These are phyloP conservation scores for Cettia cetti DNA, from an alignment of 2,113 vertebrate genomes.

Conservation along the genomic window DNA sequence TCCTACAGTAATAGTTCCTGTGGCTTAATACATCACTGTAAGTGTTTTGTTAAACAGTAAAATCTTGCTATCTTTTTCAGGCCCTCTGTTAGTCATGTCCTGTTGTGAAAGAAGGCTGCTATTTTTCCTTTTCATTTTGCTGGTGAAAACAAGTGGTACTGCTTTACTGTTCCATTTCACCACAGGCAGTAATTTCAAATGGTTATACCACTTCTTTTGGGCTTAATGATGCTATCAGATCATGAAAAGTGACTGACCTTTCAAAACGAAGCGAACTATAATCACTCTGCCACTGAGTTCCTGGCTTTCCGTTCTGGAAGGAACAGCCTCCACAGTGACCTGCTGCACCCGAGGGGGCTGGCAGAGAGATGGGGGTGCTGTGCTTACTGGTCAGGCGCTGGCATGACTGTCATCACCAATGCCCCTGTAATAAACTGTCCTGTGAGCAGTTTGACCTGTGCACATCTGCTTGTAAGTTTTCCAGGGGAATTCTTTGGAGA, in stretches of 20 bases:
- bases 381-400: not conserved
- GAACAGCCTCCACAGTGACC: not conserved
- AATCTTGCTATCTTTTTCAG: not conserved
- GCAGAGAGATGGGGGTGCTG: not conserved
- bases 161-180: constrained; percentile 28
- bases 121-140: constrained; percentile 20
- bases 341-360: not conserved
- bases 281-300: not conserved
- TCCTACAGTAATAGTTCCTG: not conserved
- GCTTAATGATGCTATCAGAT: not conserved
- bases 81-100: not conserved
- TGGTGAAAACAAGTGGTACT: not conserved
- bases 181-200: constrained; percentile 10
- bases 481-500: not conserved
- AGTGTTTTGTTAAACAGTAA: not conserved
- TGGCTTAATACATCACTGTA: not conserved
- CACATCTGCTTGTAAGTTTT: not conserved
- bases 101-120: not conserved
- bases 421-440: not conserved
- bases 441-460: not conserved
- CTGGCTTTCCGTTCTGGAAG: not conserved
- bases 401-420: not conserved
- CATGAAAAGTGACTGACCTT: constrained; percentile 24
- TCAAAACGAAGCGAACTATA: not conserved
- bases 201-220: not conserved